Evolutionary conservation across 2,888 invertebrate species (phyloP).

Genomic region (Brenthis daphne): DNA sequence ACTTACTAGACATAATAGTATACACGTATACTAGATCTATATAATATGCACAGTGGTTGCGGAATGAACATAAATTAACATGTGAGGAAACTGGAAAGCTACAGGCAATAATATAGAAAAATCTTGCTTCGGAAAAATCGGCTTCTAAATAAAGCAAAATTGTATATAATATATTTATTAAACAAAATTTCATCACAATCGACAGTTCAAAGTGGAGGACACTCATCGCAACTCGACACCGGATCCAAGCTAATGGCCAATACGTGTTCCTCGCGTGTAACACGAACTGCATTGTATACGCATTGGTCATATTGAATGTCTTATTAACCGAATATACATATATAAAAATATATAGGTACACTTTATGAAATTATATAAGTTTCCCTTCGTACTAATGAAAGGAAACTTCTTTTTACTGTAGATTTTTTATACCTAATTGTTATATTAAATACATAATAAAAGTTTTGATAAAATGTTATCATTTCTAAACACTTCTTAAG

Average conservation of each 20-base stretch:
- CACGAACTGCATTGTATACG: slow-evolving; percentile 38
- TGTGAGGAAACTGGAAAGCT: not conserved
- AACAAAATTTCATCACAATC: not conserved
- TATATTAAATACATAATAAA: no score
- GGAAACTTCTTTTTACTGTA: no score
- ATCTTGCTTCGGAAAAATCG: no score
- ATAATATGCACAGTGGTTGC: no score
- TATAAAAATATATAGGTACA: not conserved
- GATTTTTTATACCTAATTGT: no score
- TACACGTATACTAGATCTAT: no score
- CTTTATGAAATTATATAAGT: not conserved
- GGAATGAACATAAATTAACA: no score
- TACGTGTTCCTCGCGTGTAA: slow-evolving; percentile 44
- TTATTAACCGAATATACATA: slow-evolving; percentile 21
- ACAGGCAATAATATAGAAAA: not conserved
- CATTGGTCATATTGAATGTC: slow-evolving; percentile 30
- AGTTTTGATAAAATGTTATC: no score
- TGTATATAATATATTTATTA: not conserved
- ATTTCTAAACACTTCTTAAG: no score
- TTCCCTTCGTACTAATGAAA: no score
- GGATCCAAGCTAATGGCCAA: slow-evolving; percentile 47
- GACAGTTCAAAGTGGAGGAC: slow-evolving; percentile 25
- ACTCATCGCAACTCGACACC: slow-evolving; percentile 44
- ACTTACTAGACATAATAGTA: no score
- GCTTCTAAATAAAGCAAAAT: not conserved